Evolutionary conservation across 2,113 vertebrate species (phyloP).

Genomic region (Crotalus viridis): DNA sequence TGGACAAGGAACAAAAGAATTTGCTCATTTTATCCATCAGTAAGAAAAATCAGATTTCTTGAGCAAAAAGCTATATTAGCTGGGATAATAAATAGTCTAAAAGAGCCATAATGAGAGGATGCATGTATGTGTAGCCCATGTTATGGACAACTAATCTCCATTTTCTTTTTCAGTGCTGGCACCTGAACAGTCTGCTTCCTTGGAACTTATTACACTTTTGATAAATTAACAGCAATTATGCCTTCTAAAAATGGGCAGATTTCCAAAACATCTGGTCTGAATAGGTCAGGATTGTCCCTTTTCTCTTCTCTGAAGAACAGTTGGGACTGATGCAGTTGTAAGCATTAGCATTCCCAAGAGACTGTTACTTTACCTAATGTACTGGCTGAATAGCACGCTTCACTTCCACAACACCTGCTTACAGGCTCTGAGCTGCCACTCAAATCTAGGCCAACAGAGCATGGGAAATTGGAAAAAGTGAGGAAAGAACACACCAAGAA

Average conservation of each 20-base stretch:
- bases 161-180: conserved; percentile 8
- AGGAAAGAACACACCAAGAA: conserved; percentile 11
- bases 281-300: conserved; percentile 60
- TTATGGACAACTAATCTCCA: background rate
- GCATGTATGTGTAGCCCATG: background rate
- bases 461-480: conserved; percentile 52
- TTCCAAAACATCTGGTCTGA: conserved; percentile 72
- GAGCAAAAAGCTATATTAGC: background rate
- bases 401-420: conserved; percentile 73
- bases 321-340: conserved; percentile 57
- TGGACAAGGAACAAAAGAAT: background rate
- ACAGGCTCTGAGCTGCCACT: conserved; percentile 66
- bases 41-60: background rate
- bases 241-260: conserved; percentile 36
- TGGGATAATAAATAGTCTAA: conserved; percentile 16
- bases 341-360: conserved; percentile 60
- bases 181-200: conserved; percentile 35
- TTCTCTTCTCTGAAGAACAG: conserved; percentile 52
- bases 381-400: conserved; percentile 63
- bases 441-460: conserved; percentile 61
- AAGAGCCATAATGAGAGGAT: background rate
- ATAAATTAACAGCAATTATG: conserved; percentile 57
- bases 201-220: conserved; percentile 52
- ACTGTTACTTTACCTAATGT: conserved; percentile 52
- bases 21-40: background rate